A percentile compares a stretch with the other conserved stretches of the same genome.
phyloP scores from a whole-genome alignment of 2,113 vertebrate species.

The Corydoras sp. region DNA sequence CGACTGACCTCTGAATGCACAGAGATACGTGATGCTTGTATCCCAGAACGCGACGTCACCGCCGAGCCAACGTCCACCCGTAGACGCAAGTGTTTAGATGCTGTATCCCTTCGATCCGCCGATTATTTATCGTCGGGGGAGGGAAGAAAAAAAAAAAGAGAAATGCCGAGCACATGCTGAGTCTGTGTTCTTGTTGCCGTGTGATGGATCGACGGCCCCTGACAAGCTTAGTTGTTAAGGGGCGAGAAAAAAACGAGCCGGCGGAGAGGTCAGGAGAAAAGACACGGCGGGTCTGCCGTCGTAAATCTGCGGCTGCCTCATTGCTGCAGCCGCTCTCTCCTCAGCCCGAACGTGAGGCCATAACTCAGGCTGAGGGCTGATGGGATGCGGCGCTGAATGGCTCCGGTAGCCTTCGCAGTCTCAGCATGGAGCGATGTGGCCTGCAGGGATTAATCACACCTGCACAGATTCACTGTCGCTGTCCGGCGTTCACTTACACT shows the following conservation, averaged over 20 bases:
- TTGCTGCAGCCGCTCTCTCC: constrained; percentile 56
- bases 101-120: too few relatives aligned
- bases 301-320: constrained; percentile 56
- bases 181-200: constrained; percentile 40
- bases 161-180: constrained; percentile 35
- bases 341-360: constrained; percentile 49
- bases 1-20: too few relatives aligned
- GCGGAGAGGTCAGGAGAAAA: constrained; percentile 47
- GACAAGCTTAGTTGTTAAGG: constrained; percentile 23
- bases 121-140: too few relatives aligned
- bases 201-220: constrained; percentile 35
- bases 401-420: constrained; percentile 58
- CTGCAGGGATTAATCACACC: constrained; percentile 50
- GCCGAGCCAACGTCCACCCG: too few relatives aligned
- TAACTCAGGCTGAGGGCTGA: constrained; percentile 61
- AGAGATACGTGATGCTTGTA: too few relatives aligned
- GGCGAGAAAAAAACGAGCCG: constrained; percentile 29
- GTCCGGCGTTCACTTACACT: background rate
- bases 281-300: constrained; percentile 40
- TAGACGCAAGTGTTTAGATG: too few relatives aligned
- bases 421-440: constrained; percentile 39
- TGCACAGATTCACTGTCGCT: constrained; percentile 9
- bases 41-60: too few relatives aligned
- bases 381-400: constrained; percentile 59
- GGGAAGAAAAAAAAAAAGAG: too few relatives aligned